Evolutionary conservation across 2,888 invertebrate species (phyloP), one percentile per base, ranked within the genome.

Genomic region (Andrena fulva): DNA sequence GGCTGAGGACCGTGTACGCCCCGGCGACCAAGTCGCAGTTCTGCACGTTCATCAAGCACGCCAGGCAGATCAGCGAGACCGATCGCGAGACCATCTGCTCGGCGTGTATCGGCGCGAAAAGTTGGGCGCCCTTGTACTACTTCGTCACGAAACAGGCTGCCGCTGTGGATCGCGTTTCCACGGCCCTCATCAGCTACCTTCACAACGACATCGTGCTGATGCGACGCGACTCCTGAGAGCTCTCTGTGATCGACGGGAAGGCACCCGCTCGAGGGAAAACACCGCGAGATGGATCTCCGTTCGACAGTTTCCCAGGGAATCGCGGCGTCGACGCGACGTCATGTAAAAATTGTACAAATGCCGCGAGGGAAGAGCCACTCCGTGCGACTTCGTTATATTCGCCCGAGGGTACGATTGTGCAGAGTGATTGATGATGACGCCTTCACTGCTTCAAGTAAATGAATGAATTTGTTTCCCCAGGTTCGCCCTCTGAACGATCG

Each of bases 71-170:
- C 48, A 76, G 77, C 42, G 88, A 88, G 33, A 72, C 77, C 27
- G 90, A 89, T 29, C 88, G 89, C 31, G 77, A 86, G 56, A 67
- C 81, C 8, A 83, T 91, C 56, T 79, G 83, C 60, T 66, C 81
- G 20, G 86, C 86, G 85, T 87, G 87, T 66, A 67, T 71, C 2
- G 82, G 68, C 5, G 63, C 59, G 16, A 87, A 79, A n/a, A 77
- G 52, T 42, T 91, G 91, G 90, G 83, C 87, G 56, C 89, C 89
- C 35, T 77, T 92, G 74, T 85, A 87, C 69, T 91, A 90, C 80
- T 86, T 84, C 68, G 77, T 87, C 67, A 68, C 80, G 12, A 77
- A 33, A 16, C 35, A 56, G 8, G n/a, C 48, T 1, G 20, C 56
- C 24, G 24, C 56, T 10, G 24, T 10, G 24, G 85, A 85, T 77